phyloP scores from a whole-genome alignment of 2,888 invertebrate species.

The Chloromyia formosa region DNA sequence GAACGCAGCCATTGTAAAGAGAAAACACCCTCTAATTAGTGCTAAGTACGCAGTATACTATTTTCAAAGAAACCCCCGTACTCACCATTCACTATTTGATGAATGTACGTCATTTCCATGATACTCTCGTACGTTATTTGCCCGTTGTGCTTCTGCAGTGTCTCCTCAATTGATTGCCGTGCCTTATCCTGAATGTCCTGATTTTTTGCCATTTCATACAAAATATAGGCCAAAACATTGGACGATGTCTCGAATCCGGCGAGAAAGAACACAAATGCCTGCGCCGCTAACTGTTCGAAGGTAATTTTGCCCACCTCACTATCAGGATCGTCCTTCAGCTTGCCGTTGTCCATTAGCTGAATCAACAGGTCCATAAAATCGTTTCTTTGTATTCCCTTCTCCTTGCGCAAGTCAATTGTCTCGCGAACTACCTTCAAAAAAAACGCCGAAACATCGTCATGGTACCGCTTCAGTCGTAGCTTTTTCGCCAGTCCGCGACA shows the following conservation, averaged over 20 bases:
- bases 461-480: constrained; percentile 23
- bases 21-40: no score
- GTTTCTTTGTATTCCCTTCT: constrained; percentile 40
- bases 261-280: constrained; percentile 67
- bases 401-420: constrained; percentile 41
- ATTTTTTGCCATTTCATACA: constrained; percentile 66
- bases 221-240: constrained; percentile 64
- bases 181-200: constrained; percentile 64
- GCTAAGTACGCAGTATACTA: no score
- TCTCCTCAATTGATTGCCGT: constrained; percentile 62
- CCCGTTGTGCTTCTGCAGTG: constrained; percentile 56
- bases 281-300: constrained; percentile 66
- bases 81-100: constrained; percentile 65
- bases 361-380: constrained; percentile 49
- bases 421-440: constrained; percentile 45
- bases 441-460: constrained; percentile 40
- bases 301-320: constrained; percentile 55
- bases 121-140: constrained; percentile 64
- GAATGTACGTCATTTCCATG: constrained; percentile 65
- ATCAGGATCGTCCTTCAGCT: constrained; percentile 26
- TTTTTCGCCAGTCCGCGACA: constrained; percentile 2
- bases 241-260: constrained; percentile 69
- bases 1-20: no score
- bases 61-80: not conserved
- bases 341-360: constrained; percentile 39